These are phyloP conservation scores for Zosterops hypoxanthus DNA, from an alignment of 2,113 vertebrate genomes.

Conservation along the genomic window DNA sequence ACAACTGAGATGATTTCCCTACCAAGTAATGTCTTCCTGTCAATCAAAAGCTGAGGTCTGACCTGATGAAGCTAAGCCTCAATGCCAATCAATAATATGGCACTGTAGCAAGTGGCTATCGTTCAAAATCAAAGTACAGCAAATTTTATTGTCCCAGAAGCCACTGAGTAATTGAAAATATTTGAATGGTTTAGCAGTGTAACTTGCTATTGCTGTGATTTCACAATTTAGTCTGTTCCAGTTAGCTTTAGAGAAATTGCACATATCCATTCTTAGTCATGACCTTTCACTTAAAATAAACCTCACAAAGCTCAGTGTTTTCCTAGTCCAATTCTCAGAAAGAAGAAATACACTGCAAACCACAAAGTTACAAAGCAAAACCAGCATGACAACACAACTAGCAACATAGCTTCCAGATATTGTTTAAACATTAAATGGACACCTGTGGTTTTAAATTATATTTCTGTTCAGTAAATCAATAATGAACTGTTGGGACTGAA, in stretches of 20 bases:
- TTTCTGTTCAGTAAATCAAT: neutral
- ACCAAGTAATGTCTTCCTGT: neutral
- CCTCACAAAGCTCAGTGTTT: neutral
- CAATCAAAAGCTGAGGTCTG: neutral
- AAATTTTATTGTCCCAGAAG: neutral
- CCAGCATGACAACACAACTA: neutral
- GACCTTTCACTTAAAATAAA: neutral
- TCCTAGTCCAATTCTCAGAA: neutral
- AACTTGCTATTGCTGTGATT: neutral
- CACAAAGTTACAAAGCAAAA: neutral
- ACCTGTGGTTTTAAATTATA: neutral
- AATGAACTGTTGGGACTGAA: neutral
- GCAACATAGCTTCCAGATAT: neutral
- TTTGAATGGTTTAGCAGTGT: neutral
- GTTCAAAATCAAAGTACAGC: neutral
- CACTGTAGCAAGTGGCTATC: neutral
- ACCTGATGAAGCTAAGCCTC: neutral
- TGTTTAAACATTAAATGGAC: neutral
- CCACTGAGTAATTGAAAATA: neutral
- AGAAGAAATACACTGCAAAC: neutral
- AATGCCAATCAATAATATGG: neutral
- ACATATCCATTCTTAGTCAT: neutral
- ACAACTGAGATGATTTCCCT: neutral
- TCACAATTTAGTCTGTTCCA: neutral
- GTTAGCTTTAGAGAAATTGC: neutral